Percentiles rank a stretch among this genome's conserved stretches.
phyloP scores from a whole-genome alignment of 2,888 invertebrate species.

The Tinea semifulvella region DNA sequence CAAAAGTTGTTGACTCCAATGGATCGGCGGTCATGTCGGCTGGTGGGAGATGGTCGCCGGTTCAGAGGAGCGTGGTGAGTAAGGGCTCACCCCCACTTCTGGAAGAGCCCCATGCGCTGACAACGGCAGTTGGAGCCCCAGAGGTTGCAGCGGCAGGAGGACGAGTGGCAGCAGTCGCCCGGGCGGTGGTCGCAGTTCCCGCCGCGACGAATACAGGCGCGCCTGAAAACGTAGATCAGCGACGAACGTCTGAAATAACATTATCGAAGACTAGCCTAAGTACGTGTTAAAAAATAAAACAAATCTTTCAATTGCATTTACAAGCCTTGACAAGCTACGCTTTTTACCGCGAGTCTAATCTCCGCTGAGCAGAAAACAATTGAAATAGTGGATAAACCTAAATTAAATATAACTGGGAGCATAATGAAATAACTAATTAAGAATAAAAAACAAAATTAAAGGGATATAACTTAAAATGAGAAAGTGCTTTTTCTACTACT shows the following conservation, averaged over 20 bases:
- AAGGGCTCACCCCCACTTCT: constrained; percentile 76
- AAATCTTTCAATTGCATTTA: neutral
- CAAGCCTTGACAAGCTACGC: neutral
- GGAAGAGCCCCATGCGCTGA: constrained; percentile 88
- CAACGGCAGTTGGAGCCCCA: constrained; percentile 91
- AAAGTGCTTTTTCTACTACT: neutral
- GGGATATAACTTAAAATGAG: neutral
- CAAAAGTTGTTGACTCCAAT: constrained; percentile 47
- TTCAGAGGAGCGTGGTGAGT: constrained; percentile 31
- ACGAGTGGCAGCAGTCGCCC: constrained; percentile 86
- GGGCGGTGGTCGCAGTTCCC: constrained; percentile 87
- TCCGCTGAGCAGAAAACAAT: neutral
- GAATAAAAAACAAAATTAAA: constrained; percentile 3
- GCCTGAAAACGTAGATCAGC: constrained; percentile 87
- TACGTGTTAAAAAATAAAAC: constrained; percentile 18
- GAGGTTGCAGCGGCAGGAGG: constrained; percentile 86
- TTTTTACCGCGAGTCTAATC: neutral
- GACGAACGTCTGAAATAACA: constrained; percentile 83
- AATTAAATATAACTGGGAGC: neutral
- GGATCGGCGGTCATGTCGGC: constrained; percentile 56
- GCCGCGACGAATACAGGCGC: constrained; percentile 81
- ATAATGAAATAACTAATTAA: neutral
- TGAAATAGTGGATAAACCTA: neutral
- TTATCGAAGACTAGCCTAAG: constrained; percentile 59
- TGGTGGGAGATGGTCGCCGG: constrained; percentile 47